Base-by-base conservation (phyloP, 1,140 invertebrate species). In the Pomacea maculata region DNA sequence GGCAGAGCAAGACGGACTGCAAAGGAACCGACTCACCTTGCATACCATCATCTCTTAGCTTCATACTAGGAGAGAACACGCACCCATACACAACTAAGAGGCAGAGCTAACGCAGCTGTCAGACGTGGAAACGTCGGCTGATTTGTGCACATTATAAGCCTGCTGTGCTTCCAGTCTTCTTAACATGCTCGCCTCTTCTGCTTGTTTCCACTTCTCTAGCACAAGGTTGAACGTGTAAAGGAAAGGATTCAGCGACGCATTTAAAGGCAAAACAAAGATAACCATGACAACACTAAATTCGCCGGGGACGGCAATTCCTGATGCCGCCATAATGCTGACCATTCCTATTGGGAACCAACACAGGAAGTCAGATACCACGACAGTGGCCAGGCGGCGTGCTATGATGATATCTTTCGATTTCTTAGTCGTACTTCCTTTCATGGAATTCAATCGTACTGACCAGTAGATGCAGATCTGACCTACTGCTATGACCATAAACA, bases 401-500 rank as follows among this genome's bases (percentile, higher is more conserved):
- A 52, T 29, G 57, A n/a, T 15, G 55, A 52, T 57, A 55, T 45
- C 34, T 45, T 45, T 45, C 34, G 34, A 45, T 6, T 45, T 45
- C 34, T 45, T 45, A 1, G 34, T 45, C 34, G 34, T 45, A 6
- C 34, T 45, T 45, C 1, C 34, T 45, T 74, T 45, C 34, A 45
- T 45, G 34, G 74, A 54, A 52, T 80, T n/a, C 10, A 78, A 64
- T 17, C 70, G 80, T 10, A 83, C 79, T 54, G 71, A 70, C 17
- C 54, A 65, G 75, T 81, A 83, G 19, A 86, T 86, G 10, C 78
- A n/a, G 34, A 45, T 1, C 34, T 45, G 34, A 45, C 34, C 34
- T 1, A 45, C 34, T 45, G 34, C 34, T 45, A 45, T 45, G 6
- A 45, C 34, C 34, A 45, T 0, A 45, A 45, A 45, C 34, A 45